These are phyloP conservation scores for Myiothlypis chrysogaster DNA, from an alignment of 2,797 vertebrate genomes.

Conservation along the genomic window DNA sequence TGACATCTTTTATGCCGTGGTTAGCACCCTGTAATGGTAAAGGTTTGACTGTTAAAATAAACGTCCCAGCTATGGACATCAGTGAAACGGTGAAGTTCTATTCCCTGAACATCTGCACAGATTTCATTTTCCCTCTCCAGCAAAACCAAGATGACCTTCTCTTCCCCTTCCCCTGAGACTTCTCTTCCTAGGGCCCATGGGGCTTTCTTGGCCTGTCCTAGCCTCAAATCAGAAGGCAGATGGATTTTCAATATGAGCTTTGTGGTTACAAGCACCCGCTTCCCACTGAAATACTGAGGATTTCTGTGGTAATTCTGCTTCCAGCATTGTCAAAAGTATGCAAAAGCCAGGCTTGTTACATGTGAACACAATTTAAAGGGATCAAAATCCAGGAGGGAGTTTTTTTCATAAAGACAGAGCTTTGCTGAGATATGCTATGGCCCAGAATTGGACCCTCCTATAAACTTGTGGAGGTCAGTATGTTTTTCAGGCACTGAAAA, in stretches of 20 bases:
- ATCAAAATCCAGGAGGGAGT: background rate
- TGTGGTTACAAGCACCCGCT: background rate
- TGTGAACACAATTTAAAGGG: constrained; percentile 9
- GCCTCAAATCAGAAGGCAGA: background rate
- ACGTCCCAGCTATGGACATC: background rate
- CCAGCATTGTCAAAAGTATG: background rate
- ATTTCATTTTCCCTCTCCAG: constrained; percentile 15
- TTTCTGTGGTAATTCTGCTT: constrained; percentile 24
- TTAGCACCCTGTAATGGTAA: background rate
- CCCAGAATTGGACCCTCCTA: background rate
- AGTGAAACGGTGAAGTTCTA: background rate
- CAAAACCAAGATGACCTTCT: constrained; percentile 6
- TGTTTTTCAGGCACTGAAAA: background rate
- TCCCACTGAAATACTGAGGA: background rate
- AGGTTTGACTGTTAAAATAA: background rate
- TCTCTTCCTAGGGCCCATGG: background rate
- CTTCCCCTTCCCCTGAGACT: background rate
- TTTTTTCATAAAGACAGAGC: background rate
- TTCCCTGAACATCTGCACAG: constrained; percentile 15
- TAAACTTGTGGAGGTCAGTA: background rate
- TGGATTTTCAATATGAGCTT: constrained; percentile 27
- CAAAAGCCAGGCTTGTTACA: background rate
- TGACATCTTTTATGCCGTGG: background rate
- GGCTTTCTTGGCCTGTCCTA: constrained; percentile 7
- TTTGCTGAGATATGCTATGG: background rate